Conservation (phyloP, 2,888 invertebrate species). For the Dicranocentrus wangi region DNA sequence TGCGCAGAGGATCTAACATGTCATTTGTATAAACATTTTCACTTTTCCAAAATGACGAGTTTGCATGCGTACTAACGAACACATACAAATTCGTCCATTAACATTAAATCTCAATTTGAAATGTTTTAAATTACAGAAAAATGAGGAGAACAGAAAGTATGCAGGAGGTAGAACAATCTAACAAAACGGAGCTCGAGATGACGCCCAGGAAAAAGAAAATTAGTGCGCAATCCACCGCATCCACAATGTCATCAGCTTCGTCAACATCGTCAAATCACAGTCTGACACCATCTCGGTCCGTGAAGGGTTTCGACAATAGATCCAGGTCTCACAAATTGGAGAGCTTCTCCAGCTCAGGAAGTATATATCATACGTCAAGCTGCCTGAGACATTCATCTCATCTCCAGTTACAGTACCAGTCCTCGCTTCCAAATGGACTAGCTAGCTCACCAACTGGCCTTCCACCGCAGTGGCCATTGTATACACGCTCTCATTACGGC, state of each 20-base stretch:
- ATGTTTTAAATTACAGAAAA: constrained; percentile 53
- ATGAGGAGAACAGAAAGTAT: constrained; percentile 68
- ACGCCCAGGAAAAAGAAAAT: constrained; percentile 29
- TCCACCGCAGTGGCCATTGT: constrained; percentile 55
- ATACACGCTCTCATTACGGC: constrained; percentile 61
- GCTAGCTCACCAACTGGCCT: constrained; percentile 31
- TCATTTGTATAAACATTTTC: too few relatives aligned
- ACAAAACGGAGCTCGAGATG: constrained; percentile 52
- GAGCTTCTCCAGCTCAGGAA: constrained; percentile 24
- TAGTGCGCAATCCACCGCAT: constrained; percentile 19
- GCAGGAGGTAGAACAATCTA: constrained; percentile 55
- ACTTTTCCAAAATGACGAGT: neutral
- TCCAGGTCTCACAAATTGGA: constrained; percentile 1
- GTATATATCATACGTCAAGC: constrained; percentile 44
- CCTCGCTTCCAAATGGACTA: constrained; percentile 20
- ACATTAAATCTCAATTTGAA: neutral
- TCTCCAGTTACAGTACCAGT: constrained; percentile 6
- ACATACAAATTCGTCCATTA: neutral
- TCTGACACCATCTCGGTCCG: constrained; percentile 6
- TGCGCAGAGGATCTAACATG: too few relatives aligned
- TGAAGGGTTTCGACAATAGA: constrained; percentile 13
- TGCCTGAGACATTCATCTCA: constrained; percentile 33
- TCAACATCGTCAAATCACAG: constrained; percentile 27
- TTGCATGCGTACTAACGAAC: constrained; percentile 1
- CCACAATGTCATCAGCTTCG: constrained; percentile 27